Conservation (phyloP, 2,888 invertebrate genomes). For the Drosophila neoperkinsi region DNA sequence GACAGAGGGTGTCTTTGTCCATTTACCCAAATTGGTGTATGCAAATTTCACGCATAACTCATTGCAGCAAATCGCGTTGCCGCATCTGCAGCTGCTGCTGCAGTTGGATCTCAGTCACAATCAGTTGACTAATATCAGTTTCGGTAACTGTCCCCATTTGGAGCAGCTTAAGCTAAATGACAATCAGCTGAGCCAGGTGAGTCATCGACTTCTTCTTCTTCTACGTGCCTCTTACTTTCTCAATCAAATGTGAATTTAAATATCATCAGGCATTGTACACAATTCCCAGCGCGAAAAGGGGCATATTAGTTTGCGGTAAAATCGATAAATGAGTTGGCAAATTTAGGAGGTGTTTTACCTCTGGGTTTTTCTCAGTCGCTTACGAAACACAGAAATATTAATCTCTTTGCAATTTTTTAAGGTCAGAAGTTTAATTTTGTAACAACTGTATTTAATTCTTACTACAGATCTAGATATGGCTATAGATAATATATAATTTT, state of each 20-base stretch:
- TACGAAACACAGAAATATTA: not conserved
- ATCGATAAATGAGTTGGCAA: not conserved
- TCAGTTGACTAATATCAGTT: slow-evolving; percentile 62
- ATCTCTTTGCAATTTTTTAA: not conserved
- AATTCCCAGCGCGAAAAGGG: not conserved
- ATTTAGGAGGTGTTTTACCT: not conserved
- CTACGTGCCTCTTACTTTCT: not conserved
- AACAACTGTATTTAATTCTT: not conserved
- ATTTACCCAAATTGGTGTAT: slow-evolving; percentile 65
- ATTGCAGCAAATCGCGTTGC: slow-evolving; percentile 64
- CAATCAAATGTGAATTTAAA: not conserved
- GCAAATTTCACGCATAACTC: slow-evolving; percentile 81
- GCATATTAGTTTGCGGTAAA: not conserved
- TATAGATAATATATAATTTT: not conserved
- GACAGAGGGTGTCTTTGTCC: slow-evolving; percentile 54
- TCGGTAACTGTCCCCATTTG: slow-evolving; percentile 67
- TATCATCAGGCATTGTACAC: not conserved
- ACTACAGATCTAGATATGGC: not conserved
- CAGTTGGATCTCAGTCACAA: slow-evolving; percentile 77
- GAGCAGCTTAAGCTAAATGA: slow-evolving; percentile 68
- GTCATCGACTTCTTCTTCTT: slow-evolving; percentile 19
- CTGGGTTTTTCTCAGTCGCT: not conserved
- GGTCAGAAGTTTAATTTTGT: not conserved
- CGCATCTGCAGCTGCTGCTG: slow-evolving; percentile 59
- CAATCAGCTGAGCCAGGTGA: slow-evolving; percentile 77